Evolutionary conservation across 53 echinoderm and acorn worm species (phyloP).

Genomic region (Antedon mediterranea): DNA sequence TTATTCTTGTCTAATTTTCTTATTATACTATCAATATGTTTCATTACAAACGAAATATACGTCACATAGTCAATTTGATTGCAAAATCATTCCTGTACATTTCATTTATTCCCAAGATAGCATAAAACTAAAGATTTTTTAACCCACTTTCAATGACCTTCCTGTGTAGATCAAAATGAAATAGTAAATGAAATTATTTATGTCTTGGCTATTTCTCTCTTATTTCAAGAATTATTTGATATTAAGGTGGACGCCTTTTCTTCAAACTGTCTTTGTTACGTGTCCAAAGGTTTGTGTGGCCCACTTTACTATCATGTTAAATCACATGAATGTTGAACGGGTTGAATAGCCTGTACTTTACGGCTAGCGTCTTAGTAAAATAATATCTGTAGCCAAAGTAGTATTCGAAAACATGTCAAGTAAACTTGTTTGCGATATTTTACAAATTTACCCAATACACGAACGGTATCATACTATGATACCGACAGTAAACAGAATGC

Average conservation of each 20-base stretch:
- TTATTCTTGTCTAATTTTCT: too few species aligned
- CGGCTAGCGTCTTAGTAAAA: too few species aligned
- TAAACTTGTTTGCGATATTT: too few species aligned
- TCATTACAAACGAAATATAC: neutral
- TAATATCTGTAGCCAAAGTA: neutral
- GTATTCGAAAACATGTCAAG: too few species aligned
- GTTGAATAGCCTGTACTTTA: neutral
- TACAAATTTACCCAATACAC: too few species aligned
- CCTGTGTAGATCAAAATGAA: neutral
- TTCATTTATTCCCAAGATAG: neutral
- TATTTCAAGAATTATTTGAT: neutral
- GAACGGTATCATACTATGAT: too few species aligned
- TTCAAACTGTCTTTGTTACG: neutral
- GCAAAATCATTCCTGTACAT: neutral
- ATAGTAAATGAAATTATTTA: neutral
- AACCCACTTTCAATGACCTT: neutral
- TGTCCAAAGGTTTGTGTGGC: neutral
- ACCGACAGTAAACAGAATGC: too few species aligned
- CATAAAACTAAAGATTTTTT: neutral
- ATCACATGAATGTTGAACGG: neutral
- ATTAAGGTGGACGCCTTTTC: neutral
- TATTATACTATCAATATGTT: too few species aligned
- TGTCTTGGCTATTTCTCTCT: neutral
- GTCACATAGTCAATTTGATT: neutral
- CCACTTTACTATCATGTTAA: neutral